phyloP scores from a whole-genome alignment of 1,140 invertebrate species.

The Drosophila littoralis region DNA sequence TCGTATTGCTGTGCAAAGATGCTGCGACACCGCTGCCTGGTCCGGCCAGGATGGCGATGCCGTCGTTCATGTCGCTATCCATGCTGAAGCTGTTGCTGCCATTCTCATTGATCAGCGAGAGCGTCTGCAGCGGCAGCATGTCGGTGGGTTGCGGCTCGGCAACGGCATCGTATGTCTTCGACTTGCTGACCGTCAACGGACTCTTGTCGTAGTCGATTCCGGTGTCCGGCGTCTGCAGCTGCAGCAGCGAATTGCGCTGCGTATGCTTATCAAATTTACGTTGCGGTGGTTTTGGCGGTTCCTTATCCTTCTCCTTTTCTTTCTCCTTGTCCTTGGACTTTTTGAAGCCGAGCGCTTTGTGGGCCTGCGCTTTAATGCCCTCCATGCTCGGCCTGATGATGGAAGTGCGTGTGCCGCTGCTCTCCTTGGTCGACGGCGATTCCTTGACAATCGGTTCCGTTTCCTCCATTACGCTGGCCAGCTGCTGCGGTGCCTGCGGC shows the following conservation, averaged over 20 bases:
- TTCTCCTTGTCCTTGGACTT: constrained; percentile 82
- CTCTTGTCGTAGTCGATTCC: constrained; percentile 56
- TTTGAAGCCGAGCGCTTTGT: constrained; percentile 83
- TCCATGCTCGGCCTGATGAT: constrained; percentile 83
- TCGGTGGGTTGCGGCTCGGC: constrained; percentile 57
- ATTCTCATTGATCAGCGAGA: constrained; percentile 76
- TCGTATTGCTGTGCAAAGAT: constrained; percentile 73
- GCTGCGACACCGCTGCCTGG: constrained; percentile 24
- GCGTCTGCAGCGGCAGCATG: constrained; percentile 71
- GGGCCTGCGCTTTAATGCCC: constrained; percentile 80
- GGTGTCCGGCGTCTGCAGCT: constrained; percentile 60
- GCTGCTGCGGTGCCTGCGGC: constrained; percentile 67
- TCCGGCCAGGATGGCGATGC: constrained; percentile 33
- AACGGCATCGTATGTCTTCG: constrained; percentile 58
- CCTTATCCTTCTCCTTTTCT: constrained; percentile 78
- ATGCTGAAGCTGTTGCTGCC: constrained; percentile 80
- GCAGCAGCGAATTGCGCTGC: constrained; percentile 78
- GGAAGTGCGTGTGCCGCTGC: constrained; percentile 71
- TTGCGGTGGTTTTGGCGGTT: constrained; percentile 78
- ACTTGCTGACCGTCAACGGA: constrained; percentile 48
- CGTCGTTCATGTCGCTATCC: constrained; percentile 73
- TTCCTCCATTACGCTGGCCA: constrained; percentile 81
- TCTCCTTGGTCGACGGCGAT: constrained; percentile 70
- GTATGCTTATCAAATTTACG: constrained; percentile 82
- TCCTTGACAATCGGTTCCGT: constrained; percentile 61